Percentiles rank a stretch among this genome's conserved stretches.
Evolutionary conservation across 53 echinoderm and acorn worm genomes (phyloP).

Genomic region (Astropecten irregularis): DNA sequence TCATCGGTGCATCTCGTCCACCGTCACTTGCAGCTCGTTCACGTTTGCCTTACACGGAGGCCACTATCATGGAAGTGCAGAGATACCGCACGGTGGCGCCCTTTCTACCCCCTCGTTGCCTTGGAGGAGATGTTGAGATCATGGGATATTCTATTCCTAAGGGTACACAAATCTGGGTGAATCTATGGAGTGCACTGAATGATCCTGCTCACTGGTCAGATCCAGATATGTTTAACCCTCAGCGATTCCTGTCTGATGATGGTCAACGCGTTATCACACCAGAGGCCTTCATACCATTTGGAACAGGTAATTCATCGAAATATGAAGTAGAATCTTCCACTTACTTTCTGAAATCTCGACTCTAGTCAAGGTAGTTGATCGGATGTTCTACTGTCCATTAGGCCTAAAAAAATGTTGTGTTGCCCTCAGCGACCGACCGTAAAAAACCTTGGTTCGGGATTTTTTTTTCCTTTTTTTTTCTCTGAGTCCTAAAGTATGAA

Average conservation of each 20-base stretch:
- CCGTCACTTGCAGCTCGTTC: slow-evolving; percentile 41
- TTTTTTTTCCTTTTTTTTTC: too few relatives aligned
- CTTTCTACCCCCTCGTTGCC: slow-evolving; percentile 22
- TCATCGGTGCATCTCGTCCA: slow-evolving; percentile 41
- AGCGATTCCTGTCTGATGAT: slow-evolving; percentile 41
- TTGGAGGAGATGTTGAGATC: slow-evolving; percentile 21
- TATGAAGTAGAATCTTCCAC: too few relatives aligned
- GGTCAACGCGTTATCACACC: slow-evolving; percentile 21
- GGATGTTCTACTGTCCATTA: too few relatives aligned
- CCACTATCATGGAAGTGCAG: slow-evolving; percentile 54
- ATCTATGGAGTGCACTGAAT: slow-evolving; percentile 30
- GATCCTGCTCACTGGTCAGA: slow-evolving; percentile 28
- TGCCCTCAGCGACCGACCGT: too few relatives aligned
- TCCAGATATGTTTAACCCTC: slow-evolving; percentile 27
- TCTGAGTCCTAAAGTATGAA: too few relatives aligned
- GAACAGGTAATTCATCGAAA: slow-evolving; percentile 11
- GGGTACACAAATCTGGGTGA: slow-evolving; percentile 39
- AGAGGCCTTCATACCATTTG: slow-evolving; percentile 51
- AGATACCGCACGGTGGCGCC: slow-evolving; percentile 50
- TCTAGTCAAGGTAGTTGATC: too few relatives aligned
- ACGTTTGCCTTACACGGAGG: slow-evolving; percentile 49
- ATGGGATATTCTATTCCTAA: slow-evolving; percentile 26
- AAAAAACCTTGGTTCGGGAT: too few relatives aligned
- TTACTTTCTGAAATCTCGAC: too few relatives aligned
- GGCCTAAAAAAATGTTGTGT: too few relatives aligned